Base-by-base conservation (phyloP, 1,140 invertebrate genomes). In the Bombus breviceps region DNA sequence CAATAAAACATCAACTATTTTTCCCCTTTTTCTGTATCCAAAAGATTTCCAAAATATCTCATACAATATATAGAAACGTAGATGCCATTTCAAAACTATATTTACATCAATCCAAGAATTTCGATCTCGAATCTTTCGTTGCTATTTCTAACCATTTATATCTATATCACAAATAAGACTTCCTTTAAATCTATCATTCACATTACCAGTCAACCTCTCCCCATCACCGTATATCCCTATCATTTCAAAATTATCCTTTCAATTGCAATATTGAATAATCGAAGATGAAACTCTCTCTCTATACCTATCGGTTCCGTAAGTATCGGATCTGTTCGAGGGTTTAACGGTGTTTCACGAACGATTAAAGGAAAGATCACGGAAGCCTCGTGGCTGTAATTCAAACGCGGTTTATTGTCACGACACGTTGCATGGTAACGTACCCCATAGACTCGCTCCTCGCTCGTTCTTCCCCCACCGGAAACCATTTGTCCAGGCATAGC, bases 401-500 rank as follows among this genome's bases (percentile, higher is more conserved):
- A 28, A 47, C 22, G 25, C 18, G 69, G 71, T 86, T 89, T 86
- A 86, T 89, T 86, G 88, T 89, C 84, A 81, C 84, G 81, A 53
- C 75, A 39, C 25, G 68, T n/a, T 81, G 39, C 74, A 72, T 66
- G 69, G 43, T 57, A 84, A 79, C 68, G 69, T 72, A 28, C 68
- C 32, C 73, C 64, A 12, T 25, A 28, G n/a, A 25, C 34, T 22
- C 59, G 13, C 2, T 15, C 39, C 32, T 37, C 4, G n/a, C 12
- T 66, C 34, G 34, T 53, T 37, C 43, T 47, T 39, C 37, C 25
- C 69, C 43, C 66, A 83, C 83, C 82, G 87, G 81, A 85, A 90
- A 90, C 88, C 89, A 90, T 90, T 90, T 87, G 88, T 90, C 82
- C 88, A 81, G 79, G 86, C 88, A 87, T 85, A 68, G 86, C 88